Base-by-base conservation (phyloP, 2,797 vertebrate species). In the Dromococcyx pavoninus region DNA sequence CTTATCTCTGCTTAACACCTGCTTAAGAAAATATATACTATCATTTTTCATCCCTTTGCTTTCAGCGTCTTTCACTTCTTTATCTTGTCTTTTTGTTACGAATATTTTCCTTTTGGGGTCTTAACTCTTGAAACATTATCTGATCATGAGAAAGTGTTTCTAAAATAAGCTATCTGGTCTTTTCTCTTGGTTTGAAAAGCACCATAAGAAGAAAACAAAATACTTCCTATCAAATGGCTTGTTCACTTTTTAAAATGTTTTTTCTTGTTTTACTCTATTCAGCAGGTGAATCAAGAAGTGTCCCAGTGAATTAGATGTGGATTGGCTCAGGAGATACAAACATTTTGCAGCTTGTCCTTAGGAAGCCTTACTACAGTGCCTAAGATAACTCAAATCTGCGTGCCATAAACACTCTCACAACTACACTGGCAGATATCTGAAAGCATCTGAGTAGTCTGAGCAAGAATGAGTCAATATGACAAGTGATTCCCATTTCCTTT, bases 1-100 rank as follows among this genome's bases (percentile, higher is more conserved):
- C 22, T 94, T 96, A 94, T 92, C 88, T 86, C 67, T 93, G 53
- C 32, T 51, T 84, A 93, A 79, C 93, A 96, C 93, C 88, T 88
- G 75, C 39, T 76, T 90, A 84, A 71, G 18, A 76, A 27, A 92
- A 78, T 58, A 64, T 46, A 69, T 22, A 28, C 7, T 48, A 86
- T 39, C 24, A 60, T 19, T 44, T 93, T 69, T 86, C 81, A 76
- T 82, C 84, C 19, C n/a, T 74, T 82, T 86, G 23, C 30, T 96
- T 93, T 93, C 54, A 70, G 50, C 17, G 43, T 66, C 17, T 92
- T 91, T 71, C 54, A 58, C 9, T 66, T 60, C 32, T 86, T 93
- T 92, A 85, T 86, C 83, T 93, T 80, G 70, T 37, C 16, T 83
- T 75, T 85, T 89, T 65, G 7, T 75, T 93, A 75, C 33, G 89